Conservation (phyloP, 2,113 vertebrate species). For the Rana temporaria region DNA sequence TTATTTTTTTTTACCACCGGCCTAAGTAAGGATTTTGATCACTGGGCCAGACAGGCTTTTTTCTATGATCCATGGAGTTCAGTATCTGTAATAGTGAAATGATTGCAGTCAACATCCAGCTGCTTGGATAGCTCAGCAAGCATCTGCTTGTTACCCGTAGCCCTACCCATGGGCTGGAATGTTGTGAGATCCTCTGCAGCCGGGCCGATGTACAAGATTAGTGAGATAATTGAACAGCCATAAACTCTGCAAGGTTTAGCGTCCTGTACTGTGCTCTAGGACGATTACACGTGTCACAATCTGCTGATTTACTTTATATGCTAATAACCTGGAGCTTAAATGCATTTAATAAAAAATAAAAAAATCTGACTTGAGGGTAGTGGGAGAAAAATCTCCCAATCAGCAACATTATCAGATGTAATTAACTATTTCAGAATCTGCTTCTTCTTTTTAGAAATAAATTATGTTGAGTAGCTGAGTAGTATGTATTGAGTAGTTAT, state of each 20-base stretch:
- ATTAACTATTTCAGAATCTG: background rate
- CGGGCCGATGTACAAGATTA: background rate
- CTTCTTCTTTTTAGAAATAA: background rate
- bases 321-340: slow-evolving; percentile 6
- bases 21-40: background rate
- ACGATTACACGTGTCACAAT: slow-evolving; percentile 33
- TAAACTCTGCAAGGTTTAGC: slow-evolving; percentile 20
- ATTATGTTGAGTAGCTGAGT: no score
- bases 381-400: background rate
- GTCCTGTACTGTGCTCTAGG: slow-evolving; percentile 29
- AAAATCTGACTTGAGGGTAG: background rate
- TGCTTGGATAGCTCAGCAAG: slow-evolving; percentile 23
- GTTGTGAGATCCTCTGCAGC: slow-evolving; percentile 17
- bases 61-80: slow-evolving; percentile 11
- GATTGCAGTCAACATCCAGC: slow-evolving; percentile 21
- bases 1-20: background rate
- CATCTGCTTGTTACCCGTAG: slow-evolving; percentile 41
- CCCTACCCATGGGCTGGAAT: slow-evolving; percentile 53
- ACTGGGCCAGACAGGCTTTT: background rate
- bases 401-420: background rate
- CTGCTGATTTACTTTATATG: slow-evolving; percentile 34
- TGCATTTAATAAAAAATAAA: background rate
- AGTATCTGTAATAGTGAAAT: slow-evolving; percentile 39
- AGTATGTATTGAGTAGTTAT: no score
- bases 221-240: background rate